Evolutionary conservation across 2,888 invertebrate genomes (phyloP).

Genomic region (Hemistola chrysoprasaria): DNA sequence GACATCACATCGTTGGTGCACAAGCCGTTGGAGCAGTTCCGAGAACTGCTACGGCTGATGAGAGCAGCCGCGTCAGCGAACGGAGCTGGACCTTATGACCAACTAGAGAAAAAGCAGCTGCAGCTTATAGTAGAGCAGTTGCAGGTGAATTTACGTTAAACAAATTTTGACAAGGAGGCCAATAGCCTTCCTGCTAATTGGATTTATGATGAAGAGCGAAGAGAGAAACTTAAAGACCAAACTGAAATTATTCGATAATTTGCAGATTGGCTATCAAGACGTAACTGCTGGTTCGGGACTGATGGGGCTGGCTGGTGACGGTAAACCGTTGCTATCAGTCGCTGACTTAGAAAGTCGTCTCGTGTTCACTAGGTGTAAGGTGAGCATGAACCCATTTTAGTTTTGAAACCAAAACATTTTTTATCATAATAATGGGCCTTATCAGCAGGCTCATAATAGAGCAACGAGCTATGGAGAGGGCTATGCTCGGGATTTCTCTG

Average conservation of each 20-base stretch:
- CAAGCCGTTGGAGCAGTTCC: conserved; percentile 90
- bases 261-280: conserved; percentile 87
- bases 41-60: conserved; percentile 73
- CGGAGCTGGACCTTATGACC: conserved; percentile 70
- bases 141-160: conserved; percentile 48
- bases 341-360: conserved; percentile 93
- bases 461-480: too few species aligned
- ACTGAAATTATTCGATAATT: conserved; percentile 14
- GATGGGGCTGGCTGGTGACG: conserved; percentile 93
- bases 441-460: too few species aligned
- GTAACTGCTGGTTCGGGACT: conserved; percentile 92
- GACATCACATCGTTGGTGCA: conserved; percentile 93
- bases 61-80: conserved; percentile 63
- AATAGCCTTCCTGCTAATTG: too few species aligned
- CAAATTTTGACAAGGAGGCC: neutral
- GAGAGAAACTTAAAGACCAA: too few species aligned
- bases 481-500: too few species aligned
- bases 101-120: conserved; percentile 72
- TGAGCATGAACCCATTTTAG: conserved; percentile 39
- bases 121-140: conserved; percentile 74
- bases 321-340: conserved; percentile 89
- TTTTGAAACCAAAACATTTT: too few species aligned
- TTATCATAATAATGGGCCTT: too few species aligned
- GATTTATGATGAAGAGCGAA: too few species aligned
- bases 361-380: conserved; percentile 95